Base-by-base conservation (phyloP, 2,888 invertebrate species). In the Rhamphomyia laevipes region DNA sequence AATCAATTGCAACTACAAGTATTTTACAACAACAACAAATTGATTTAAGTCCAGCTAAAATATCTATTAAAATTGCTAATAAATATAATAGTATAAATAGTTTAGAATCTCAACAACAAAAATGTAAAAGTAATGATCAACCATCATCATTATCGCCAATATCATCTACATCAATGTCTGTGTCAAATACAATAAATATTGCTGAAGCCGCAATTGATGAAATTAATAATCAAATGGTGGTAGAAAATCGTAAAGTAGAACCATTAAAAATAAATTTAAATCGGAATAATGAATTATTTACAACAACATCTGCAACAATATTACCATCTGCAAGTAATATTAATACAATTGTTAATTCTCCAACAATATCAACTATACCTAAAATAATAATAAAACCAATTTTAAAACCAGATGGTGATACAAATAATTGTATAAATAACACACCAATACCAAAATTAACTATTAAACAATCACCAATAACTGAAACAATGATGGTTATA, bases 231-330 rank as follows among this genome's bases (percentile, higher is more conserved):
- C 13, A 35, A 21, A 13, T 21, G 2, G 18, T 21, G 15, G 31
- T 37, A 41, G 53, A 55, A 35, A 50, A 45, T 30, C 62, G 70
- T 38, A 68, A 68, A 55, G 71, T 71, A 7, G 70, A 71, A 51
- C 71, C 71, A n/a, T 57, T 71, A 37, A 70, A 70, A 55, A 71
- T 71, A 7, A 71, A 71, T 52, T 55, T 71, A 43, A 64, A 57
- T 49, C 59, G 60, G 21, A 59, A 61, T 42, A 50, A 49, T 43
- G 47, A 35, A n/a, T n/a, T n/a, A 35, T 13, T 35, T n/a, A 35
- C 23, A 27, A 7, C 33, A 12, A 10, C 46, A 16, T 13, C n/a
- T n/a, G n/a, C n/a, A n/a, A n/a, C 42, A 21, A 21, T 33, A 23
- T 42, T 15, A 47, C 31, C 42, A 15, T 17, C 31, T 12, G 27